A percentile compares a stretch with the other conserved stretches of the same genome.
Conservation (phyloP, 2,113 vertebrate species). For the Caretta caretta region DNA sequence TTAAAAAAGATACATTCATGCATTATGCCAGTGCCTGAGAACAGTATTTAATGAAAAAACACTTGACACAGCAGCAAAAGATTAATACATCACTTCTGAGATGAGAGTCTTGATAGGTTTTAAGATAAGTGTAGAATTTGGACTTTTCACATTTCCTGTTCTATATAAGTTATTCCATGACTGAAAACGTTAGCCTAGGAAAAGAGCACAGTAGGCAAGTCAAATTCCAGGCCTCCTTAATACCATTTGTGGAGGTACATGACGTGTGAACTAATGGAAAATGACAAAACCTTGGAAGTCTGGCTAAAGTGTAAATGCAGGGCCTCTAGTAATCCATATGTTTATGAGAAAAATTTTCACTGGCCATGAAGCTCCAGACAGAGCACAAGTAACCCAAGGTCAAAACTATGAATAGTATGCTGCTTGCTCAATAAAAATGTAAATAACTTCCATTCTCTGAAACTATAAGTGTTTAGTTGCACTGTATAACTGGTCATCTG, state of each 20-base stretch:
- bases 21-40: background rate
- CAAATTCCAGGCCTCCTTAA: constrained; percentile 4
- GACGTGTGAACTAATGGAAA: constrained; percentile 51
- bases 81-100: background rate
- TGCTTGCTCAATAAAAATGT: constrained; percentile 72
- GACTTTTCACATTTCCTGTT: background rate
- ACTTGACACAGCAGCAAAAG: background rate
- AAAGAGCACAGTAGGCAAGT: background rate
- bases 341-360: constrained; percentile 26
- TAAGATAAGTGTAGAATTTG: background rate
- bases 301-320: constrained; percentile 18
- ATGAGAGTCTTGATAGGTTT: constrained; percentile 15
- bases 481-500: constrained; percentile 8
- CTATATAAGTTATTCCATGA: background rate
- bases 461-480: constrained; percentile 32
- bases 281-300: constrained; percentile 39
- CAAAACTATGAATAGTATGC: constrained; percentile 33
- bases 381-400: constrained; percentile 48
- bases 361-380: constrained; percentile 35
- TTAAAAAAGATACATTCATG: background rate
- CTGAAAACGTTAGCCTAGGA: background rate
- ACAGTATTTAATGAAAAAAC: background rate
- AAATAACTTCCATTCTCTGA: constrained; percentile 53
- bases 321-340: constrained; percentile 27
- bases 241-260: background rate